Percentiles rank a stretch among this genome's conserved stretches.
Conservation (phyloP, 2,113 vertebrate genomes). For the Ciconia maguari region DNA sequence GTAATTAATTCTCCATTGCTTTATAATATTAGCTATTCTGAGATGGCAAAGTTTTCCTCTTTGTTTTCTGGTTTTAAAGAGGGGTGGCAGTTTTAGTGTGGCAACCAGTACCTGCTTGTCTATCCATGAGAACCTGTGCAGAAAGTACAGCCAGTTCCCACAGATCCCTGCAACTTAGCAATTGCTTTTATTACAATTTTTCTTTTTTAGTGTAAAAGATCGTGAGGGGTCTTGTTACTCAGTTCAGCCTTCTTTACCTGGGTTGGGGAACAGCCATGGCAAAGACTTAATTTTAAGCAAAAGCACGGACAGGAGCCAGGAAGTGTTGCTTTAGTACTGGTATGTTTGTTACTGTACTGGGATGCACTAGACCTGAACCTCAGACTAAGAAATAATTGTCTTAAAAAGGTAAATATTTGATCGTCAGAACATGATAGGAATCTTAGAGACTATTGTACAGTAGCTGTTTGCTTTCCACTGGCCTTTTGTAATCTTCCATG, state of each 20-base stretch:
- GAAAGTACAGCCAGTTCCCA: background rate
- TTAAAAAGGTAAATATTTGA: constrained; percentile 41
- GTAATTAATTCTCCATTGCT: background rate
- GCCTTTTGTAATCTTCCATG: background rate
- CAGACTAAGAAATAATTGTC: background rate
- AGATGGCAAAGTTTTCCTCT: background rate
- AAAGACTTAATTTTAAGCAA: background rate
- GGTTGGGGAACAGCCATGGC: background rate
- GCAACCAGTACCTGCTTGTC: background rate
- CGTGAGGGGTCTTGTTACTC: background rate
- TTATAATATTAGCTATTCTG: background rate
- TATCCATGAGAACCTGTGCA: background rate
- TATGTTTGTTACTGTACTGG: background rate
- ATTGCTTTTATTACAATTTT: background rate
- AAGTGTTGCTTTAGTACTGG: background rate
- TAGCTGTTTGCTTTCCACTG: constrained; percentile 17
- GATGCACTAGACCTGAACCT: background rate
- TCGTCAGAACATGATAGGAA: background rate
- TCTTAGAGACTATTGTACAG: background rate
- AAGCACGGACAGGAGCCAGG: background rate
- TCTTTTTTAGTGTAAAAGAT: background rate
- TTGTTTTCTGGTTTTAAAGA: background rate
- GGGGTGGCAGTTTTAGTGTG: background rate
- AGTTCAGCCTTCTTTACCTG: background rate
- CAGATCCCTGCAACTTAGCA: background rate